Conservation (phyloP, 2,113 vertebrate genomes). For the Panurus biarmicus region DNA sequence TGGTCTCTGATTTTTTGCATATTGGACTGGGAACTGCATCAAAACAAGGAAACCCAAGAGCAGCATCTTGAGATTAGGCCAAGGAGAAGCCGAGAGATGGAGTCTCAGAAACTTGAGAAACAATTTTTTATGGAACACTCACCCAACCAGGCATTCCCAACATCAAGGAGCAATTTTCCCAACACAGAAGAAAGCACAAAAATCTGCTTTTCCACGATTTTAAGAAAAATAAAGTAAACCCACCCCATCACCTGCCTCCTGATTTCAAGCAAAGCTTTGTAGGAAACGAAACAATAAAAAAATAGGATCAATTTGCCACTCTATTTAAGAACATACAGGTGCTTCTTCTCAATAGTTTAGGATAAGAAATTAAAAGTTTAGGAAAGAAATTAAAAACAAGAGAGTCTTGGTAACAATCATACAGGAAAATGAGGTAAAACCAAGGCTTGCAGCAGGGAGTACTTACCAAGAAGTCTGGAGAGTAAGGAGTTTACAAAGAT, state of each 20-base stretch:
- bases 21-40: not conserved
- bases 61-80: not conserved
- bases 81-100: not conserved
- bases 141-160: not conserved
- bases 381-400: not conserved
- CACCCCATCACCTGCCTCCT: not conserved
- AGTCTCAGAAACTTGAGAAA: not conserved
- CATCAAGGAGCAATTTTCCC: not conserved
- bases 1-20: not conserved
- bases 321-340: not conserved
- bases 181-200: not conserved
- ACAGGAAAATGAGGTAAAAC: not conserved
- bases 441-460: not conserved
- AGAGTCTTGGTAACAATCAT: not conserved
- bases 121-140: not conserved
- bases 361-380: too few relatives aligned
- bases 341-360: not conserved
- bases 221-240: not conserved
- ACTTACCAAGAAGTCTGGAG: not conserved
- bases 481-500: not conserved
- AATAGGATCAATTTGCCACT: not conserved
- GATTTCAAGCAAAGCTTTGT: not conserved
- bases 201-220: not conserved
- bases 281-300: not conserved
- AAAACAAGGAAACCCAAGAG: not conserved